Percentiles rank a stretch among this genome's conserved stretches.
phyloP scores from a whole-genome alignment of 2,113 vertebrate genomes.

The Hemichromis elongatus region DNA sequence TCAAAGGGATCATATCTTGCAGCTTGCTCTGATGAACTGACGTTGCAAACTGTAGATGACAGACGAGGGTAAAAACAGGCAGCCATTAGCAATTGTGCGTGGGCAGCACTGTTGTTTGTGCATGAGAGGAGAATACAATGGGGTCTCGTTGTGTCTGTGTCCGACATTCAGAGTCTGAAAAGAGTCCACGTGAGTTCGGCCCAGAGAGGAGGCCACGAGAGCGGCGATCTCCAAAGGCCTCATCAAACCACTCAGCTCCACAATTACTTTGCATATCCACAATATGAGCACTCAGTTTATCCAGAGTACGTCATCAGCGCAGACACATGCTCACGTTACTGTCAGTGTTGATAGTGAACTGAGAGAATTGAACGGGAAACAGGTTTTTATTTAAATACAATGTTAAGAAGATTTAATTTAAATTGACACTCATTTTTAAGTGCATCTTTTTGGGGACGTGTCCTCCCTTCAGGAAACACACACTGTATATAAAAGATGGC shows the following conservation, averaged over 20 bases:
- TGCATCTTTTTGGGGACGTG: fast-evolving
- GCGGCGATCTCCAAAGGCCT: background rate
- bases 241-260: background rate
- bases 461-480: background rate
- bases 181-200: background rate
- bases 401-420: background rate
- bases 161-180: background rate
- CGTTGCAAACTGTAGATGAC: background rate
- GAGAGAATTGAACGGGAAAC: background rate
- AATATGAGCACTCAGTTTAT: background rate
- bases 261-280: background rate
- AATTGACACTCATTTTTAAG: fast-evolving
- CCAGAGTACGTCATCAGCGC: background rate
- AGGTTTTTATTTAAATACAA: background rate
- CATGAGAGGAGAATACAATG: background rate
- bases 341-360: fast-evolving
- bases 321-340: background rate
- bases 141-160: slow-evolving; percentile 12
- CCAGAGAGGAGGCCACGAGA: background rate
- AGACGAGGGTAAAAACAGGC: background rate
- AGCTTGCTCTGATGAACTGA: background rate
- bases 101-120: background rate
- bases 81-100: background rate
- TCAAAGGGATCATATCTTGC: background rate
- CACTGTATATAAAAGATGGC: background rate